Evolutionary conservation across 2,113 vertebrate genomes (phyloP).

Genomic region (Halcyon senegalensis): DNA sequence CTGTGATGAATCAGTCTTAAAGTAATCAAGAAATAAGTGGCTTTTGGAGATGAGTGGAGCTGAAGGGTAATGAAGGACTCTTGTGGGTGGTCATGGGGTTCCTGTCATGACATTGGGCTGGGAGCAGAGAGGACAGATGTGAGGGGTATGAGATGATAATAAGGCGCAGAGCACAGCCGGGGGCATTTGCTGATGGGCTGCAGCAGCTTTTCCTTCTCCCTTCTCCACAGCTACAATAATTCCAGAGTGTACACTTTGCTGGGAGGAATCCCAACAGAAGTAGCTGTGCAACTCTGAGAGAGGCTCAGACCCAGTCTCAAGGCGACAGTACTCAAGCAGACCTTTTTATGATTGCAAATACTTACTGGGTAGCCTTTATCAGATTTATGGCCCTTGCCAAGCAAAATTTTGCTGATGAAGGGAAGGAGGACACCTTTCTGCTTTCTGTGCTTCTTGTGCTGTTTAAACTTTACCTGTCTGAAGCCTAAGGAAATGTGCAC

Average conservation of each 20-base stretch:
- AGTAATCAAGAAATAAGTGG: background rate
- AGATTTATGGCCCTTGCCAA: background rate
- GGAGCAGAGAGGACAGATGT: rapidly evolving
- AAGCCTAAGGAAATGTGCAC: background rate
- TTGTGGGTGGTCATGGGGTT: background rate
- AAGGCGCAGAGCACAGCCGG: background rate
- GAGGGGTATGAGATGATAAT: rapidly evolving
- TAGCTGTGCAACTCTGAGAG: rapidly evolving
- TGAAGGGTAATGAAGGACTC: background rate
- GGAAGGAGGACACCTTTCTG: background rate
- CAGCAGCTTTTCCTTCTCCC: background rate
- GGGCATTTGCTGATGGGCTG: background rate
- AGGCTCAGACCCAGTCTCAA: background rate
- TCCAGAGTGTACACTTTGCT: background rate
- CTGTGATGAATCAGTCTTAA: background rate
- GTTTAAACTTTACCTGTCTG: background rate
- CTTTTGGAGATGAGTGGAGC: background rate
- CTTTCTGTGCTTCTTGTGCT: background rate
- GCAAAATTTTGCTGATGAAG: background rate
- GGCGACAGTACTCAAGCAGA: background rate
- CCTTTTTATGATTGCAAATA: background rate
- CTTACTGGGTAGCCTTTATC: background rate
- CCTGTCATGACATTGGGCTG: background rate
- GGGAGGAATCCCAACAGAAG: background rate
- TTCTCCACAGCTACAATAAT: background rate